Evolutionary conservation across 2,888 invertebrate genomes (phyloP).

Genomic region (Mesochorus sp.): DNA sequence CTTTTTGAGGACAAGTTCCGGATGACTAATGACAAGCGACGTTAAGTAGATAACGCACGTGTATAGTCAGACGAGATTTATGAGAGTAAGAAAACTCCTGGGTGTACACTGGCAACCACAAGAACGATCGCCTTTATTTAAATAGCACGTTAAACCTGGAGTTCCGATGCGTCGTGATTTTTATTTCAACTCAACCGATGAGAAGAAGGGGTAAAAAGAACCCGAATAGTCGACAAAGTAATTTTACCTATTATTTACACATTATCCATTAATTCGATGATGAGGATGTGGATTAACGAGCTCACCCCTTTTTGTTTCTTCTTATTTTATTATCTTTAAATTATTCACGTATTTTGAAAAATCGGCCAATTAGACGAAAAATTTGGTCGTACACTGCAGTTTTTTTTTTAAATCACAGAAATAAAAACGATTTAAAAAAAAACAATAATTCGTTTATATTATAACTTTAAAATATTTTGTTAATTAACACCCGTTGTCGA

Average conservation of each 20-base stretch:
- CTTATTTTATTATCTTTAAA: not conserved
- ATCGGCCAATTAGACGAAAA: not conserved
- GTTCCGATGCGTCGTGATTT: slow-evolving; percentile 10
- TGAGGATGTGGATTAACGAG: not conserved
- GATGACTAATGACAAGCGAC: slow-evolving; percentile 8
- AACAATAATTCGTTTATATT: not conserved
- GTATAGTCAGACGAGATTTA: slow-evolving; percentile 28
- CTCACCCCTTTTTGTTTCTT: not conserved
- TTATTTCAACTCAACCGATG: not conserved
- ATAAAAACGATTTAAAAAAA: not conserved
- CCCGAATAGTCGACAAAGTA: not conserved
- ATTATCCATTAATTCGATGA: slow-evolving; percentile 10
- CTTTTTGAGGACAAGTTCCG: not conserved
- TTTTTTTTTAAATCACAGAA: slow-evolving; percentile 2
- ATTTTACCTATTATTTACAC: not conserved
- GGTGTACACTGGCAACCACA: slow-evolving; percentile 15
- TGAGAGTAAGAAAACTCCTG: slow-evolving; percentile 17
- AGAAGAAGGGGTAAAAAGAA: slow-evolving; percentile 7
- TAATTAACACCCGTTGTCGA: not conserved
- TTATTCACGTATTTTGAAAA: not conserved
- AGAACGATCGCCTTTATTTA: slow-evolving; percentile 19
- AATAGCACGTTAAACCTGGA: slow-evolving; percentile 39
- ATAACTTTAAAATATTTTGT: not conserved
- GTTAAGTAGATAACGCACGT: slow-evolving; percentile 35
- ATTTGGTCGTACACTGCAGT: not conserved